Percentiles rank a stretch among this genome's conserved stretches.
Evolutionary conservation across 2,888 invertebrate genomes (phyloP).

Genomic region (Tipula lateralis): DNA sequence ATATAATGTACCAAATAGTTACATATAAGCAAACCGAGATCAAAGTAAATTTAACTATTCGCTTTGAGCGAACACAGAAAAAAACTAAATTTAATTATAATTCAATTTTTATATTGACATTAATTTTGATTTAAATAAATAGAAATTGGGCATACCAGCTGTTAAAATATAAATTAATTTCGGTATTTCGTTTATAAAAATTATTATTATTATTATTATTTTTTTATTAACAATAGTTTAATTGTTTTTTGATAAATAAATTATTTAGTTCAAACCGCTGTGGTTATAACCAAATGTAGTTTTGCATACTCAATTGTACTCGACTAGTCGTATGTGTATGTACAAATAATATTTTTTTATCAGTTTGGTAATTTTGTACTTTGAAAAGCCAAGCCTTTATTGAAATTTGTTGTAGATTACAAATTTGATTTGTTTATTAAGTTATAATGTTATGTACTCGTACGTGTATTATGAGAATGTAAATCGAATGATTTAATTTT

Average conservation of each 20-base stretch:
- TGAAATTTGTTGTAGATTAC: background rate
- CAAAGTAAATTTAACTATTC: background rate
- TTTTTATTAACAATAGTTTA: background rate
- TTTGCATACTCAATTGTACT: background rate
- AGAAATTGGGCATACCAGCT: background rate
- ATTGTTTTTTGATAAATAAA: slow-evolving; percentile 9
- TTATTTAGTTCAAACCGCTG: background rate
- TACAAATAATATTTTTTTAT: background rate
- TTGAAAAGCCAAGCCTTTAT: slow-evolving; percentile 3
- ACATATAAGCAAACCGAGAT: background rate
- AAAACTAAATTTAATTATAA: background rate
- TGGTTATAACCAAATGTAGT: background rate
- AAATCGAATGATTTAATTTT: background rate
- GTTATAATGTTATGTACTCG: background rate
- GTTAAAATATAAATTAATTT: slow-evolving; percentile 1
- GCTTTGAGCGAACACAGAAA: background rate
- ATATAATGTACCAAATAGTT: too few relatives aligned
- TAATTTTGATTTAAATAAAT: slow-evolving; percentile 15
- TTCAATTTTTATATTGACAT: background rate
- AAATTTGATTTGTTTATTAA: background rate
- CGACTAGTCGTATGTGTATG: background rate
- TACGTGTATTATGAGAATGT: background rate
- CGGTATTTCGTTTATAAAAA: background rate
- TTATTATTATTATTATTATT: background rate
- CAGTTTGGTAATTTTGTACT: background rate